Conservation (phyloP, 2,797 vertebrate species). For the Sebastes trivittatus region DNA sequence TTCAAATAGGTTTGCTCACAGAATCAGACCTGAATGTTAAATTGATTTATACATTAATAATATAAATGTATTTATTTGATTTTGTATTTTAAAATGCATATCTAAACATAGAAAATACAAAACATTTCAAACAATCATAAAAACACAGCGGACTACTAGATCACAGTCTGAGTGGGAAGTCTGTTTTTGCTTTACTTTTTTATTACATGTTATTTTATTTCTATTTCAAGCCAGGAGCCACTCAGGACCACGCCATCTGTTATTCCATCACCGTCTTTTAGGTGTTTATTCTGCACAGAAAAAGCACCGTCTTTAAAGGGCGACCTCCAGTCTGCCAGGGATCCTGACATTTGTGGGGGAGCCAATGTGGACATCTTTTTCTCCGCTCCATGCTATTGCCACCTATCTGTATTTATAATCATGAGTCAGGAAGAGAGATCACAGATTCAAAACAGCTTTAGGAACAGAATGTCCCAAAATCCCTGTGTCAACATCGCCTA, state of each 20-base stretch:
- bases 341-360: slow-evolving; percentile 4
- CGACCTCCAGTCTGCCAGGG: not conserved
- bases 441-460: slow-evolving; percentile 18
- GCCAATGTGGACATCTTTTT: not conserved
- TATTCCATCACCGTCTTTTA: not conserved
- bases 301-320: not conserved
- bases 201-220: not conserved
- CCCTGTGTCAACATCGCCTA: slow-evolving; percentile 44
- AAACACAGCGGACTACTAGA: not conserved
- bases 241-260: not conserved
- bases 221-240: not conserved
- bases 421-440: slow-evolving; percentile 17
- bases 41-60: not conserved
- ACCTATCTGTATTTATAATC: slow-evolving; percentile 53
- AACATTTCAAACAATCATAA: not conserved
- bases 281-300: not conserved
- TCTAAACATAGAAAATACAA: not conserved
- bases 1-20: not conserved
- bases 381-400: not conserved
- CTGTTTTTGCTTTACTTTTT: not conserved
- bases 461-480: slow-evolving; percentile 53
- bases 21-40: not conserved
- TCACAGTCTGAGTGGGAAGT: not conserved
- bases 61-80: not conserved
- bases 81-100: not conserved